Evolutionary conservation across 2,888 invertebrate species (phyloP).

Genomic region (Polydrusus cervinus): DNA sequence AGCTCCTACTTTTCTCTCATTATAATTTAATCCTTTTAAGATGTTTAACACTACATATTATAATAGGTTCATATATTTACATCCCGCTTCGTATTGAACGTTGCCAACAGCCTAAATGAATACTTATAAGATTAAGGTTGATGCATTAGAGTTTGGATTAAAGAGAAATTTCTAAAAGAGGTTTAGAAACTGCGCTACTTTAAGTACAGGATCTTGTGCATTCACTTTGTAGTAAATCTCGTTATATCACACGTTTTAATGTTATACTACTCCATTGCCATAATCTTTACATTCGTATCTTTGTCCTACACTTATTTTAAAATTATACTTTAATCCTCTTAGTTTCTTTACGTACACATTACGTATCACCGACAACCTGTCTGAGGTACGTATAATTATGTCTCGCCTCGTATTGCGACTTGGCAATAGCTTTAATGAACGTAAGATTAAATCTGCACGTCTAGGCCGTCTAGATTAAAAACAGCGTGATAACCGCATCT

Average conservation of each 20-base stretch:
- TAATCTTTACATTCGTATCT: background rate
- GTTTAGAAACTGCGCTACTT: too few relatives aligned
- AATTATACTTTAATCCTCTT: conserved; percentile 42
- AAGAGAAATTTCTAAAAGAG: too few relatives aligned
- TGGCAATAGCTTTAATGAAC: conserved; percentile 41
- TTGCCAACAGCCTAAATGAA: too few relatives aligned
- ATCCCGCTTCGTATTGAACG: too few relatives aligned
- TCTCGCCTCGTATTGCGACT: conserved; percentile 36
- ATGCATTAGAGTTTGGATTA: too few relatives aligned
- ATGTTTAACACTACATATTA: too few relatives aligned
- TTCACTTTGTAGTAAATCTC: background rate
- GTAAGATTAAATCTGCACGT: conserved; percentile 44
- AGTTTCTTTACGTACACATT: conserved; percentile 28
- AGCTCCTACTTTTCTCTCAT: too few relatives aligned
- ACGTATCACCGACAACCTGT: conserved; percentile 33
- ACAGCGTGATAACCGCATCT: conserved; percentile 22
- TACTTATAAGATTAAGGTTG: too few relatives aligned
- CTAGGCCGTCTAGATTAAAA: conserved; percentile 40
- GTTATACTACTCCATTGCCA: background rate
- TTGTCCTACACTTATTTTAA: conserved; percentile 4
- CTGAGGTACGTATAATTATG: conserved; percentile 40
- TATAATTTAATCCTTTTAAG: too few relatives aligned
- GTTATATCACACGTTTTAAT: background rate
- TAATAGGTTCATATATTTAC: too few relatives aligned
- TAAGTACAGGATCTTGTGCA: too few relatives aligned